phyloP scores from a whole-genome alignment of 1,140 invertebrate genomes.

The Oscheius sp. region DNA sequence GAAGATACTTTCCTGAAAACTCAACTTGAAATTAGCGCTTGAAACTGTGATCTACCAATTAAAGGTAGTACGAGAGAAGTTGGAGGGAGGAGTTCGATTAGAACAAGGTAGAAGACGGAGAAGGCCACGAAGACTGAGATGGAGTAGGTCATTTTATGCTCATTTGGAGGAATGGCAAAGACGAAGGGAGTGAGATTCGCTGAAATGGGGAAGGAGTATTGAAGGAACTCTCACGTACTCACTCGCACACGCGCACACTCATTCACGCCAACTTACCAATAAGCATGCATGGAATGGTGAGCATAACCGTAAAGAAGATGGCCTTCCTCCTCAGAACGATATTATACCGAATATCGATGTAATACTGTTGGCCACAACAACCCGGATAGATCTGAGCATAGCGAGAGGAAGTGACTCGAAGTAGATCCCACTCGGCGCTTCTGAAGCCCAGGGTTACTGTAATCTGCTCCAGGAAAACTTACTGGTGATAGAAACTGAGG shows the following conservation, averaged over 20 bases:
- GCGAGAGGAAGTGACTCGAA: constrained; percentile 42
- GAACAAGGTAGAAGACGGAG: constrained; percentile 96
- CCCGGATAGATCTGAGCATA: constrained; percentile 59
- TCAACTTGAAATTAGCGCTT: not conserved
- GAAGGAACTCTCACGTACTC: not conserved
- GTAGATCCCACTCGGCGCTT: constrained; percentile 96
- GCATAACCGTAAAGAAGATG: constrained; percentile 91
- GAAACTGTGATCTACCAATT: constrained; percentile 66
- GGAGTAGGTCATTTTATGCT: constrained; percentile 94
- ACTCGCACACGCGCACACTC: not conserved
- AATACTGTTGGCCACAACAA: constrained; percentile 64
- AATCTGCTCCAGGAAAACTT: constrained; percentile 11
- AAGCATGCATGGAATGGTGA: constrained; percentile 86
- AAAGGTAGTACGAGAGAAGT: constrained; percentile 96
- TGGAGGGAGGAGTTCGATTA: constrained; percentile 89
- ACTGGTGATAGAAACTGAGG: constrained; percentile 55
- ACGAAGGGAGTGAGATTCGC: constrained; percentile 69
- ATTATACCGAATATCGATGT: constrained; percentile 95
- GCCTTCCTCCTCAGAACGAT: constrained; percentile 92
- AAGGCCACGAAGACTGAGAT: constrained; percentile 96
- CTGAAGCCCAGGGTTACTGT: constrained; percentile 45
- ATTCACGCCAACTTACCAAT: constrained; percentile 48
- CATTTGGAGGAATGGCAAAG: constrained; percentile 96
- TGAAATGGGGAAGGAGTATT: constrained; percentile 52
- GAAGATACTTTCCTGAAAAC: constrained; percentile 79